These are phyloP conservation scores for Cuculus canorus DNA, from an alignment of 2,797 vertebrate genomes.

Conservation along the genomic window DNA sequence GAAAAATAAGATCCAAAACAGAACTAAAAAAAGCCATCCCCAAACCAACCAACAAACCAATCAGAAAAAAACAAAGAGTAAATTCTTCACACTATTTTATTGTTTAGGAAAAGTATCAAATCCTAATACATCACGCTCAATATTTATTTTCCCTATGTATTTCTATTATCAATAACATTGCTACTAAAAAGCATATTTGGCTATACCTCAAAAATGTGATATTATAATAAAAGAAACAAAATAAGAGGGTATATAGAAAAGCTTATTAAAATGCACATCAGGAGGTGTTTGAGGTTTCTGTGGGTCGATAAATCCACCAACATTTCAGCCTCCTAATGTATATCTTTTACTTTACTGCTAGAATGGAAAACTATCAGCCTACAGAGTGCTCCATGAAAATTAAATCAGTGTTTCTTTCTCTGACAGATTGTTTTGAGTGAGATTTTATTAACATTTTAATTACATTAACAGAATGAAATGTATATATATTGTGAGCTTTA, in stretches of 20 bases:
- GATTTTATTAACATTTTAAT: slow-evolving; percentile 63
- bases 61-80: neutral
- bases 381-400: neutral
- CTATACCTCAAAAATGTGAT: neutral
- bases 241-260: neutral
- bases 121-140: neutral
- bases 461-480: slow-evolving; percentile 7
- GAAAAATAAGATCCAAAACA: rapidly evolving
- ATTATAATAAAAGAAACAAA: neutral
- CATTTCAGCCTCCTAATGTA: neutral
- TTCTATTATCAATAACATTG: neutral
- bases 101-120: neutral
- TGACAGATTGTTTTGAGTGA: slow-evolving; percentile 34
- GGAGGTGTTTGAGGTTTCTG: neutral
- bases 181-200: neutral
- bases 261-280: neutral
- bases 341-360: slow-evolving; percentile 21
- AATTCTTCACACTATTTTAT: neutral
- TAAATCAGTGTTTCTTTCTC: slow-evolving; percentile 45
- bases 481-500: slow-evolving; percentile 16
- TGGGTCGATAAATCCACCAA: slow-evolving; percentile 8
- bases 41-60: neutral
- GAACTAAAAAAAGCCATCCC: rapidly evolving
- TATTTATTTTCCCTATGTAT: neutral
- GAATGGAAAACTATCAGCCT: slow-evolving; percentile 4